Evolutionary conservation across 35 echinoderm and acorn worm genomes (phyloP), one percentile per base, ranked within the genome.

Genomic region (Strongylocentrotus purpuratus): DNA sequence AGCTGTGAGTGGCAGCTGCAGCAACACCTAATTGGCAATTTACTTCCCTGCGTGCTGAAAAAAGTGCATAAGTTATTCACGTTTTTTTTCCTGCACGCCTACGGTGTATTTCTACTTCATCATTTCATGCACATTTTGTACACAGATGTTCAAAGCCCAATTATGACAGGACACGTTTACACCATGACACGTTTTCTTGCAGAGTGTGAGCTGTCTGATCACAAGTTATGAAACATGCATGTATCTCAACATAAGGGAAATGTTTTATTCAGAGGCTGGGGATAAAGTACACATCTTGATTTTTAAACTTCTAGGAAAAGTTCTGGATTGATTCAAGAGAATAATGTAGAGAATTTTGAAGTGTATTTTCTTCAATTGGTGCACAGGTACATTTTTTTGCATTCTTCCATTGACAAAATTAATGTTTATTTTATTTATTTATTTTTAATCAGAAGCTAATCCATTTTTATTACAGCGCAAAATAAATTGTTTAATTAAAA

Each of bases 11-110:
- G 65, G 65, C 65, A 78, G 65, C 65, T 78, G 65, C 65, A 78
- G 65, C 65, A 78, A 78, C 65, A 78, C 65, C 65, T 78, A 78
- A 78, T 78, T 78, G 65, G 22, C 65, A 78, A 78, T 78, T 78
- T 78, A 78, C 65, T 78, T 78, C 65, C 65, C 65, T 28, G 65
- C 25, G 65, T 28, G 65, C 65, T 78, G 65, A 28, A 28, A 41
- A 78, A 78, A 22, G 25, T n/a, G 65, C 65, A 78, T 78, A 78
- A 78, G 20, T 78, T 78, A 78, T 78, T 22, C 20, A 78, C 65
- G n/a, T 28, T 78, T 70, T 78, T 78, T 78, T 28, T 9, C 65
- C n/a, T 78, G 65, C 65, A 78, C 65, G 20, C 65, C 65, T 78
- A 7, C 65, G 3, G 65, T n/a, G 28, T 59, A 59, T 12, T 59